Evolutionary conservation across 2,888 invertebrate species (phyloP), one percentile per base, ranked within the genome.

Genomic region (Leptogaster cylindrica): DNA sequence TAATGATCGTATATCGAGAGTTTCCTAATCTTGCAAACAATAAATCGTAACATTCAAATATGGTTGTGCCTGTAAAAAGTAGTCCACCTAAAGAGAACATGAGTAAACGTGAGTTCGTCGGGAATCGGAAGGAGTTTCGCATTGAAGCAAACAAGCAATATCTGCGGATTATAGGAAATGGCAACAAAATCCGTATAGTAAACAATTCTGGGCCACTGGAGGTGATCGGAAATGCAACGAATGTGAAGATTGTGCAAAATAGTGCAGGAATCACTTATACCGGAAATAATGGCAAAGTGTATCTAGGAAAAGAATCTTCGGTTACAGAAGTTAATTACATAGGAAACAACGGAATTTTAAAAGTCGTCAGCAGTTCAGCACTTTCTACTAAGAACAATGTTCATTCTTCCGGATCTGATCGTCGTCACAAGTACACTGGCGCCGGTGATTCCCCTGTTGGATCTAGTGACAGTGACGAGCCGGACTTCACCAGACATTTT

Each of bases 261-360:
- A 71, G 71, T 46, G 81, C 79, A 1, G 31, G 71, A 10, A 72
- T 80, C 5, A 76, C 76, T 51, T 81, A 79, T 65, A 79, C 75
- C 31, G 80, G 80, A 10, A 80, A 80, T 51, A 74, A 78, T 73
- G 80, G 81, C 3, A 77, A 79, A 50, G 78, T 80, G 58, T 77
- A 76, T 50, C 69, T 80, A 68, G 79, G 81, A 46, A 75, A 73
- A 63, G 74, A 75, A 3, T 80, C 80, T n/a, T 48, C 72, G 5
- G 76, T 78, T 23, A 77, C 76, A 65, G 65, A 67, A 6, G 77
- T 80, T 10, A 77, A 80, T 52, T 81, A 80, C 51, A 77, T 75
- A 12, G 80, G 80, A 20, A 79, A 78, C 70, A 78, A 79, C 74
- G 80, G 80, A 8, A 70, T 77, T 67, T 72, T 80, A 7, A 80